Conservation (phyloP, 1,140 invertebrate genomes). For the Physella acuta region DNA sequence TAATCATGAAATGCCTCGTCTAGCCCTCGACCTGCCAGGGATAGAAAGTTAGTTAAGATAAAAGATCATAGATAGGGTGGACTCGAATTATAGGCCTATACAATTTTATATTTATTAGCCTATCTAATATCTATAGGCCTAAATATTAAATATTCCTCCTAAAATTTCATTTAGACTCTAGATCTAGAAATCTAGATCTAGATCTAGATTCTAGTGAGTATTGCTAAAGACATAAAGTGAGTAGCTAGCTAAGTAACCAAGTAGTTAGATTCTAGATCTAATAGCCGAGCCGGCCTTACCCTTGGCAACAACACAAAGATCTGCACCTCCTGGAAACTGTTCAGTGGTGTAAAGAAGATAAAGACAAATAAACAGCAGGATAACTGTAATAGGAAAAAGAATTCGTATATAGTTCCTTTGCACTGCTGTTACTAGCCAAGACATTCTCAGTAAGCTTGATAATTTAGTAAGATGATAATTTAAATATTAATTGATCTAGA, state of each 20-base stretch:
- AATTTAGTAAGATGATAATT: not conserved
- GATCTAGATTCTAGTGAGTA: not conserved
- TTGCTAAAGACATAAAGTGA: too few relatives aligned
- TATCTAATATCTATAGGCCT: not conserved
- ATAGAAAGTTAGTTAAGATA: too few relatives aligned
- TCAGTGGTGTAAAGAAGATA: not conserved
- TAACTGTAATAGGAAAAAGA: not conserved
- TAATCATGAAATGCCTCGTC: too few relatives aligned
- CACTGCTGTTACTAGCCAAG: not conserved
- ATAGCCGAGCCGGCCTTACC: too few relatives aligned
- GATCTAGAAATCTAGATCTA: not conserved
- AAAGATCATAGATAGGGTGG: too few relatives aligned
- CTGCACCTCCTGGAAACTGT: not conserved
- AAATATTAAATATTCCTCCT: not conserved
- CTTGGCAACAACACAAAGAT: not conserved
- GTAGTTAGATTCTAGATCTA: too few relatives aligned
- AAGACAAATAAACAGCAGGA: not conserved
- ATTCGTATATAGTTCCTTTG: not conserved
- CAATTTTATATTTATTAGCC: not conserved
- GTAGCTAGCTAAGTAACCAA: too few relatives aligned
- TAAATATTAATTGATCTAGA: not conserved
- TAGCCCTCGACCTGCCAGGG: too few relatives aligned
- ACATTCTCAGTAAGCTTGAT: not conserved
- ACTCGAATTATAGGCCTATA: too few relatives aligned
- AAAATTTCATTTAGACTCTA: not conserved